Percentiles rank a stretch among this genome's conserved stretches.
These are phyloP conservation scores for Drosophila mulleri DNA, from an alignment of 2,888 invertebrate species.

Conservation along the genomic window DNA sequence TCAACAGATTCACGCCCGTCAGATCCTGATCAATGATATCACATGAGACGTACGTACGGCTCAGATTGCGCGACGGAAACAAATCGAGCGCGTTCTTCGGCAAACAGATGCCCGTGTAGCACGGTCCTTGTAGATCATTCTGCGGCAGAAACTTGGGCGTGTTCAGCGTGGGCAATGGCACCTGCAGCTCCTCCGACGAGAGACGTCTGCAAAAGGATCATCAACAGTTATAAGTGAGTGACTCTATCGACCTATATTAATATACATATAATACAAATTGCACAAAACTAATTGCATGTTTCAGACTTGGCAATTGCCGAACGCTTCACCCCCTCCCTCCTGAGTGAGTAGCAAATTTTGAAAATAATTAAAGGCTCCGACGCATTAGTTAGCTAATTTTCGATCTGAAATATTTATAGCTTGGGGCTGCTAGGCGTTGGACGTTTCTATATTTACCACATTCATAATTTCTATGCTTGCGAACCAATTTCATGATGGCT, in stretches of 20 bases:
- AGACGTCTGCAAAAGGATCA: constrained; percentile 61
- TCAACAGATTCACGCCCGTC: constrained; percentile 80
- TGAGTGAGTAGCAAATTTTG: not conserved
- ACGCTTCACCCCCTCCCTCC: not conserved
- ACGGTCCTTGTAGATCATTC: constrained; percentile 84
- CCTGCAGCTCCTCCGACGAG: constrained; percentile 81
- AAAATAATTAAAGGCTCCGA: not conserved
- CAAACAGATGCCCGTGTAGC: constrained; percentile 85
- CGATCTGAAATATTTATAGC: not conserved
- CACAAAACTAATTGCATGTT: not conserved
- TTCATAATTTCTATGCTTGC: not conserved
- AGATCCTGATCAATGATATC: constrained; percentile 84
- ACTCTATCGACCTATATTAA: not conserved
- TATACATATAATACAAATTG: not conserved
- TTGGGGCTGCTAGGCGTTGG: not conserved
- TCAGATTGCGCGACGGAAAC: constrained; percentile 83
- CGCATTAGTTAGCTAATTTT: not conserved
- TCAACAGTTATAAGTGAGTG: too few species aligned
- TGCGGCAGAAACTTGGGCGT: constrained; percentile 83
- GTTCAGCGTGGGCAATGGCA: constrained; percentile 81
- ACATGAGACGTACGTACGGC: constrained; percentile 84
- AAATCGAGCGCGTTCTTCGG: constrained; percentile 84
- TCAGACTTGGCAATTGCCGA: not conserved
- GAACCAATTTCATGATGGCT: not conserved
- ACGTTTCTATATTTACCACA: not conserved